Evolutionary conservation across 2,113 vertebrate species (phyloP).

Genomic region (Gavia stellata): DNA sequence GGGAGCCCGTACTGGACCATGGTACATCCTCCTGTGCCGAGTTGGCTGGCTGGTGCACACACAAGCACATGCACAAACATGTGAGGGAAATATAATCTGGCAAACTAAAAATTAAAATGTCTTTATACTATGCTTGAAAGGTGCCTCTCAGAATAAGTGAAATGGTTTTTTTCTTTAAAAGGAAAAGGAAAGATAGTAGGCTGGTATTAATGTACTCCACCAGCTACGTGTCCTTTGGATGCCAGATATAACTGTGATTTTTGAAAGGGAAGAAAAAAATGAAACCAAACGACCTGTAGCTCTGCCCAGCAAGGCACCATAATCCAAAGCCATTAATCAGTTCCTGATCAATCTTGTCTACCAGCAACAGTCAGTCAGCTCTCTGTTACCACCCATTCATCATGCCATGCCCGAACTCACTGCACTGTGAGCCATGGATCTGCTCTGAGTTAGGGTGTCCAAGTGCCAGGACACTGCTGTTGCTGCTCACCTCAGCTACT

Average conservation of each 20-base stretch:
- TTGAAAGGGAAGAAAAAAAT: slow-evolving; percentile 35
- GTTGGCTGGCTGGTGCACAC: background rate
- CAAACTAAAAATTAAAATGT: background rate
- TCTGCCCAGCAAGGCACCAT: slow-evolving; percentile 59
- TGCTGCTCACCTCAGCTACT: slow-evolving; percentile 83
- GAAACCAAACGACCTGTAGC: slow-evolving; percentile 22
- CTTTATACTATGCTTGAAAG: background rate
- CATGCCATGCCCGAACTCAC: slow-evolving; percentile 44
- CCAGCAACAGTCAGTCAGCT: slow-evolving; percentile 65
- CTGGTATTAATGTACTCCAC: background rate
- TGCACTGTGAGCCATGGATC: slow-evolving; percentile 51
- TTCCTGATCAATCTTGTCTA: slow-evolving; percentile 61
- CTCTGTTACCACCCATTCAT: slow-evolving; percentile 64
- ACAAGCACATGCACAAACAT: background rate
- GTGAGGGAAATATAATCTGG: background rate
- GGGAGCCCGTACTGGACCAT: accelerated
- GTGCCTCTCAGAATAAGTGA: background rate
- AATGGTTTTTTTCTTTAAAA: background rate
- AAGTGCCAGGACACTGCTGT: background rate
- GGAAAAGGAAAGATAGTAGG: background rate
- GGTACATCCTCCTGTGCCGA: background rate
- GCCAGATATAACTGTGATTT: slow-evolving; percentile 1
- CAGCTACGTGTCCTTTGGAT: background rate
- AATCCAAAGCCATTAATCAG: slow-evolving; percentile 70
- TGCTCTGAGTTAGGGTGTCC: background rate